Evolutionary conservation across 1,140 invertebrate genomes (phyloP).

Genomic region (Liolophura sinensis): DNA sequence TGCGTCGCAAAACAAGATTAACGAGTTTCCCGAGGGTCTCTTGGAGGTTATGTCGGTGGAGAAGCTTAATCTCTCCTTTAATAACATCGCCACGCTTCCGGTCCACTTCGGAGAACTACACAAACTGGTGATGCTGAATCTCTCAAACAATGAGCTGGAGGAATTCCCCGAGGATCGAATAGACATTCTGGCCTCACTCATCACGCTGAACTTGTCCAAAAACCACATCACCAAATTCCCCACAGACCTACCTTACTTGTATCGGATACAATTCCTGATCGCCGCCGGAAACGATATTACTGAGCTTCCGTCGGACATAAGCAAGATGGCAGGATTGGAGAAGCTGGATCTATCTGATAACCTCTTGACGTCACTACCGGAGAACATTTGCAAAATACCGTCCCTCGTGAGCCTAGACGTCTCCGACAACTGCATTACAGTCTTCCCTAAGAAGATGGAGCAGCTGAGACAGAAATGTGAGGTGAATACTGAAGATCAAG

Average conservation of each 20-base stretch:
- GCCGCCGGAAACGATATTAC: constrained; percentile 40
- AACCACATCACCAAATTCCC: constrained; percentile 46
- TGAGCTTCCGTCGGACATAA: constrained; percentile 39
- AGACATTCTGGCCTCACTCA: constrained; percentile 40
- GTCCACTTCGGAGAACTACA: constrained; percentile 42
- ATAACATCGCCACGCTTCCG: constrained; percentile 41
- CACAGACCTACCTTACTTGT: constrained; percentile 45
- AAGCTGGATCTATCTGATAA: constrained; percentile 46
- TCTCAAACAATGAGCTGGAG: constrained; percentile 46
- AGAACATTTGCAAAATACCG: constrained; percentile 47
- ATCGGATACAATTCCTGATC: constrained; percentile 39
- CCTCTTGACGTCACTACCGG: constrained; percentile 46
- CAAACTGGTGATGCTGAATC: constrained; percentile 36
- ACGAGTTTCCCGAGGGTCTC: constrained; percentile 33
- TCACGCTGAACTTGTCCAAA: constrained; percentile 36
- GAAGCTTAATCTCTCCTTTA: constrained; percentile 43
- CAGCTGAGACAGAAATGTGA: constrained; percentile 30
- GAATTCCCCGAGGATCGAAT: constrained; percentile 38
- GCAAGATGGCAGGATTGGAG: constrained; percentile 41
- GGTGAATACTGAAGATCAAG: constrained; percentile 32
- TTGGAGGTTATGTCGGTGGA: constrained; percentile 39
- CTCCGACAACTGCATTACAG: constrained; percentile 50
- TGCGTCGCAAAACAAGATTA: constrained; percentile 43
- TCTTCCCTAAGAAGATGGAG: constrained; percentile 43
- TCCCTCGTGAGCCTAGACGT: constrained; percentile 43